Evolutionary conservation across 2,888 invertebrate genomes (phyloP), one percentile per base, ranked within the genome.

Genomic region (Hemithea aestivaria): DNA sequence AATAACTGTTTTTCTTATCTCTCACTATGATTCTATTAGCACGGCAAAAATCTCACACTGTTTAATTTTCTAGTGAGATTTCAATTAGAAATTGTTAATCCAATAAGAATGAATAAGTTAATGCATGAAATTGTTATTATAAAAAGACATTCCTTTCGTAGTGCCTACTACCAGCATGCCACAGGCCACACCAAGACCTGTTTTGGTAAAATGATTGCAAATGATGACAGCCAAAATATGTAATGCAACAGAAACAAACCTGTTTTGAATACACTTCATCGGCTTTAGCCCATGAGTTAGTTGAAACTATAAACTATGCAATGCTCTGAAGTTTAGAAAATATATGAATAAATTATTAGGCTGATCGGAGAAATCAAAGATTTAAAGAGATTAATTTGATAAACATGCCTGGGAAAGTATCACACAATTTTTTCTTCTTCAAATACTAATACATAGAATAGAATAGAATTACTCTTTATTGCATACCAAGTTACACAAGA

Each of bases 1-100:
- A 62, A 56, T 78, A 75, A 75, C 78, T 76, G 79, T 80, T 66
- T 51, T 40, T 56, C 59, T 50, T 4, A 26, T 22, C 10, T 8
- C 20, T 6, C 23, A 27, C 32, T 16, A 58, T 58, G 58, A 53
- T 67, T 64, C 51, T 58, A 59, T 62, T 57, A 62, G 34, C 56
- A 58, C 46, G 45, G 35, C 48, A 45, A 53, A 51, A 45, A 48
- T 39, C 52, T 44, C 35, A n/a, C 27, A 23, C 35, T 43, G 29
- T 16, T 6, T 27, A 34, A 34, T 54, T 53, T 62, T 58, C 51
- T 55, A 50, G 60, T n/a, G 40, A 56, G 70, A 72, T 60, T 65
- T 40, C 49, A 56, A 59, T 61, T 57, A 40, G 58, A 62, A 58
- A 42, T 28, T 23, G 9, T 23, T 16, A 5, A 4, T 16, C 5